Evolutionary conservation across 2,888 invertebrate species (phyloP).

Genomic region (Drosophila cognata): DNA sequence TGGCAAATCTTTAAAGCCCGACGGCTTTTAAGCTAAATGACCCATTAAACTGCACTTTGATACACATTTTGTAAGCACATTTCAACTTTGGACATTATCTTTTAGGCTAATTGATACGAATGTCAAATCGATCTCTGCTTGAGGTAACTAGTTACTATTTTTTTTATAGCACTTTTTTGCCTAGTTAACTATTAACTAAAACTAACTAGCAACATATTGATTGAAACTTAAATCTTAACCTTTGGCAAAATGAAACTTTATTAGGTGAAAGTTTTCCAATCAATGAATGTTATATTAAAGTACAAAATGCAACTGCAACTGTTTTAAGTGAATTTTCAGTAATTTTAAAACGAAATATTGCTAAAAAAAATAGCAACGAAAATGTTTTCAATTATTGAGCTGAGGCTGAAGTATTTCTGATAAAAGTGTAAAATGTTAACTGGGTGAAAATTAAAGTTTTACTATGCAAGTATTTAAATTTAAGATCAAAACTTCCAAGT

Average conservation of each 20-base stretch:
- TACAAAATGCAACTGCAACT: background rate
- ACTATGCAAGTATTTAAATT: background rate
- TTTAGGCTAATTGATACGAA: background rate
- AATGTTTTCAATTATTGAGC: background rate
- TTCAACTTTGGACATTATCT: background rate
- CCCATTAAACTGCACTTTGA: constrained; percentile 6
- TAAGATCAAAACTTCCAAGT: background rate
- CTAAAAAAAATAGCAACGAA: background rate
- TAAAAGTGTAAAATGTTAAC: background rate
- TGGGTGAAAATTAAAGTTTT: background rate
- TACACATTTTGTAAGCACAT: background rate
- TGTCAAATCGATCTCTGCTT: background rate
- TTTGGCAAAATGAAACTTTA: background rate
- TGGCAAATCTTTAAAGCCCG: constrained; percentile 4
- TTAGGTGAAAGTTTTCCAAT: background rate
- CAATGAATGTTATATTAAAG: no score
- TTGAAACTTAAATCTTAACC: background rate
- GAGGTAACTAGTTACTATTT: no score
- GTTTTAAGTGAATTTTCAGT: background rate
- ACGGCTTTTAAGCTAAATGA: background rate
- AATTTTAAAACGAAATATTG: background rate
- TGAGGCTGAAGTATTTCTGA: background rate
- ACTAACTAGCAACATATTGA: background rate
- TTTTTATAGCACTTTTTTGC: background rate
- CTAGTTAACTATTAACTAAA: background rate